Evolutionary conservation across 1,140 invertebrate species (phyloP), one percentile per base, ranked within the genome.

Genomic region (Halictus rubicundus): DNA sequence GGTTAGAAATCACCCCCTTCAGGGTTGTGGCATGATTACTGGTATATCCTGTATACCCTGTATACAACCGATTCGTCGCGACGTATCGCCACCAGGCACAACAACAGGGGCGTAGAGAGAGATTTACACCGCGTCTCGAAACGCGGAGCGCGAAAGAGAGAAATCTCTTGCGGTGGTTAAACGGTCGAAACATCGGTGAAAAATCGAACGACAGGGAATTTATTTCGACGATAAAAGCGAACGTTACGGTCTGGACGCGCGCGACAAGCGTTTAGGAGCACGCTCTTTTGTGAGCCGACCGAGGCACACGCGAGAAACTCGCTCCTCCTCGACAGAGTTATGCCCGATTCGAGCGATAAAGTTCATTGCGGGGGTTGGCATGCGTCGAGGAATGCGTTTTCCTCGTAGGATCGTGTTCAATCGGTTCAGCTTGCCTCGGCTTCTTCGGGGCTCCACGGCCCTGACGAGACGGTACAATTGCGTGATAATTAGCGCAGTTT

Each of bases 61-160:
- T 52, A 52, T 16, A 52, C 49, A 52, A 21, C 23, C 54, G 54
- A 52, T 52, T 52, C 49, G 49, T 52, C 57, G 37, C 68, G 63
- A 85, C 57, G 61, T 68, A 63, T 73, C 59, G 71, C 78, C 76
- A 83, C 68, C 77, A 80, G 77, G 57, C 66, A 78, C 60, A 60
- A 42, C 46, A 61, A 73, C 68, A 54, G 65, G 73, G 70, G 59
- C 68, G 59, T 70, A 78, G n/a, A 66, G 52, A 61, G 52, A 65
- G 49, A 76, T 76, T 76, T 76, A 76, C 75, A 21, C 25, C 54
- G 9, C 25, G 63, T n/a, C 32, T 5, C 61, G 63, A 32, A 14
- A 57, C 25, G 25, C 23, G 21, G 64, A 39, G 19, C 23, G n/a
- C 65, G 42, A 70, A 23, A 54, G n/a, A 32, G 46, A 66, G 16